Base-by-base conservation (phyloP, 2,113 vertebrate species). In the Pantherophis guttatus region DNA sequence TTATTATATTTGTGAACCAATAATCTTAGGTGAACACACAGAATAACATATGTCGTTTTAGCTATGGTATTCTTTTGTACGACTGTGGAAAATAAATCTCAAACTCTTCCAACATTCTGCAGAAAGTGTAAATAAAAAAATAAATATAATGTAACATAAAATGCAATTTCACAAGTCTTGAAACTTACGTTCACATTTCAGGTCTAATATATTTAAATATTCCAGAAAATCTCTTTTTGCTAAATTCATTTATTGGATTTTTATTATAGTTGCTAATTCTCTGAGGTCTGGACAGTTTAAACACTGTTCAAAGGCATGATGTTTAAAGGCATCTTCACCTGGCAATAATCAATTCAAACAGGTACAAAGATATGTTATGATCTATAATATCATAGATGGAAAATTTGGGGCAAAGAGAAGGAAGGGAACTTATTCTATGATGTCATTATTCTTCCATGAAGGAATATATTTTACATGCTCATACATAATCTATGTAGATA, bases 1-100 rank as follows among this genome's bases (percentile, higher is more conserved):
- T 90, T 94, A 96, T 94, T 97, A 26, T 91, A 95, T 95, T 95
- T 95, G 87, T 94, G 95, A 93, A 2, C 44, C 91, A 90, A 91
- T 92, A 94, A 93, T 95, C 94, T 93, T 54, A 95, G 89, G 90
- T 92, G 96, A 95, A 95, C 75, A 90, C 50, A 62, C 53, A 57
- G 70, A 55, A 57, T 94, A 93, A 94, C 54, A 92, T 93, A 94
- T 94, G 87, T 91, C 93, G 86, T 87, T 90, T 89, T 19, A 95
- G 85, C 23, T 87, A 19, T 17, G 24, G 81, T 95, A 33, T 95
- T 94, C 24, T 94, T 62, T 59, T 17, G 26, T 55, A 75, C 24
- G 15, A 29, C 95, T 94, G 94, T 0, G 0, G 91, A 93, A 95
- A 88, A 6, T 5, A 94, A 96, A 92, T 23, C 8, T 44, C 92